These are phyloP conservation scores for Rhingia campestris DNA, from an alignment of 2,888 invertebrate species.

Conservation along the genomic window DNA sequence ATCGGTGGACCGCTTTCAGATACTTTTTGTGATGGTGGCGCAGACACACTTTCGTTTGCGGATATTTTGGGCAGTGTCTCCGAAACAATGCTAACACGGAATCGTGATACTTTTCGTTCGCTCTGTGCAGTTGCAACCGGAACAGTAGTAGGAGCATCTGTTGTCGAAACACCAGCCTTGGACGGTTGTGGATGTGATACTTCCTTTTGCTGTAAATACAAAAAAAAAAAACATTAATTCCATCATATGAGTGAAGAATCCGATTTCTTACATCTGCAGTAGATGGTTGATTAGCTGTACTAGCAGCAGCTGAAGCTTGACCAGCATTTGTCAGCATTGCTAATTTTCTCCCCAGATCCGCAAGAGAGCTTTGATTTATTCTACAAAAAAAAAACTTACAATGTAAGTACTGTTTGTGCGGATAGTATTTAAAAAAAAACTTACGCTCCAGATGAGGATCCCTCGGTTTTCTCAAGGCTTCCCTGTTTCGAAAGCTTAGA, in stretches of 20 bases:
- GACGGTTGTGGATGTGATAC: conserved; percentile 73
- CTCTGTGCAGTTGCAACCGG: conserved; percentile 19
- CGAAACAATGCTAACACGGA: conserved; percentile 65
- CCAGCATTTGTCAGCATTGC: conserved; percentile 83
- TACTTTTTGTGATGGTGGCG: conserved; percentile 60
- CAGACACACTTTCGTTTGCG: conserved; percentile 46
- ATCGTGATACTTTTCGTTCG: conserved; percentile 60
- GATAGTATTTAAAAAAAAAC: conserved; percentile 7
- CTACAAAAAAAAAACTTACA: conserved; percentile 34
- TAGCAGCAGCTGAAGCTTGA: conserved; percentile 52
- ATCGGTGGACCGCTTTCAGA: conserved; percentile 43
- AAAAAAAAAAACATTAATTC: neutral
- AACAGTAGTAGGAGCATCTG: conserved; percentile 15
- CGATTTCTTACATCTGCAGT: conserved; percentile 33
- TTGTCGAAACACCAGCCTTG: conserved; percentile 12
- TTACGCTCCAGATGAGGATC: conserved; percentile 63
- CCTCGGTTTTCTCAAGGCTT: conserved; percentile 78
- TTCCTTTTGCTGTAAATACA: conserved; percentile 63
- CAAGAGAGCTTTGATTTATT: conserved; percentile 81
- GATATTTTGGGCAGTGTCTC: conserved; percentile 48
- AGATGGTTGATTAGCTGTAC: neutral
- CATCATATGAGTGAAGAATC: neutral
- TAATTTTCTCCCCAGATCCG: conserved; percentile 85
- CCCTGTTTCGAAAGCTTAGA: conserved; percentile 79
- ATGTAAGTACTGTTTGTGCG: neutral